Conservation (phyloP, 1,140 invertebrate genomes). For the Microplitis demolitor region DNA sequence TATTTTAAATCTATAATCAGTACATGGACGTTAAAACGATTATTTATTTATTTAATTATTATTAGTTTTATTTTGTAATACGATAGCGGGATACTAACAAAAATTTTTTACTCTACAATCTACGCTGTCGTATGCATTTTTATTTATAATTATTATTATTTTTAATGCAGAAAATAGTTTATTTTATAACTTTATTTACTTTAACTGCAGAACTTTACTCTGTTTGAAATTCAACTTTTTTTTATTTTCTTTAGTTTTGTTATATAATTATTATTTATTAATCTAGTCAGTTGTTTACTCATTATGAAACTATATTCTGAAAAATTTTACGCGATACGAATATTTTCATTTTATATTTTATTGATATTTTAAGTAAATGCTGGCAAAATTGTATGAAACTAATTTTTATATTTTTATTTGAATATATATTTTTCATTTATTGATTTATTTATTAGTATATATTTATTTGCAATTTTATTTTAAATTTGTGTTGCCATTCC, state of each 20-base stretch:
- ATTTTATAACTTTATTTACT: conserved; percentile 28
- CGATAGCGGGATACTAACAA: background rate
- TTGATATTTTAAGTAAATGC: conserved; percentile 22
- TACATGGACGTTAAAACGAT: conserved; percentile 46
- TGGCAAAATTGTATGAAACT: conserved; percentile 43
- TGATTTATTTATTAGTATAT: background rate
- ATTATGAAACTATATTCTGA: conserved; percentile 43
- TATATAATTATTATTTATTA: conserved; percentile 8
- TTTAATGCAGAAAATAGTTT: conserved; percentile 54
- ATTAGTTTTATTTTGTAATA: background rate
- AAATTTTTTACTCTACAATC: background rate
- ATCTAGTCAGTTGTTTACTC: conserved; percentile 32
- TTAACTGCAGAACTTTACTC: conserved; percentile 10
- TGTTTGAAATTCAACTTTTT: conserved; percentile 1
- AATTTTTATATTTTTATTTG: conserved; percentile 39
- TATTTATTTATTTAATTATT: background rate
- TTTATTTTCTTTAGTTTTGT: conserved; percentile 2
- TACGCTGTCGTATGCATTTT: conserved; percentile 2
- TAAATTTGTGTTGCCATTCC: background rate
- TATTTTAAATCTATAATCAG: conserved; percentile 35
- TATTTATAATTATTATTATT: conserved; percentile 23
- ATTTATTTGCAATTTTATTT: conserved; percentile 7
- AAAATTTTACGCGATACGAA: conserved; percentile 24
- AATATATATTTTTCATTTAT: background rate
- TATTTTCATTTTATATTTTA: conserved; percentile 3